phyloP scores from a whole-genome alignment of 1,140 invertebrate genomes.

The Aphelenchoides fujianensis region DNA sequence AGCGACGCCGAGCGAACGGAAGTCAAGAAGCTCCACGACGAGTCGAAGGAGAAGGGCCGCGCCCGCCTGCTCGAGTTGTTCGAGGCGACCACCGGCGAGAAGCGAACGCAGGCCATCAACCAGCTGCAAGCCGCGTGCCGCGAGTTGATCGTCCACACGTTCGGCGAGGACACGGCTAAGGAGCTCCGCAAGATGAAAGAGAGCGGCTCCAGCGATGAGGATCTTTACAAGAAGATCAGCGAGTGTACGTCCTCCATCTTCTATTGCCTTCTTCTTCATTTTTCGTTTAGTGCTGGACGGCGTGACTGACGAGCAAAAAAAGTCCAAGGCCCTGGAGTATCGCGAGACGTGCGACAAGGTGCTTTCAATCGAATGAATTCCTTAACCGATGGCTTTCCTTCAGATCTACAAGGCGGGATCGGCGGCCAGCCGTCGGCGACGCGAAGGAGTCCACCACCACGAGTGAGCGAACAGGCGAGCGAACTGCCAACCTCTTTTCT shows the following conservation, averaged over 20 bases:
- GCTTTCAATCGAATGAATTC: too few species aligned
- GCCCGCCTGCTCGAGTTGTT: constrained; percentile 29
- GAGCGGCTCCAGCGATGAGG: constrained; percentile 33
- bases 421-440: not conserved
- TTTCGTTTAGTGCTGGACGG: not conserved
- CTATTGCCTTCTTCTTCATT: too few species aligned
- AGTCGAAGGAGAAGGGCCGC: constrained; percentile 41
- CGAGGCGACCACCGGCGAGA: constrained; percentile 19
- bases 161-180: constrained; percentile 39
- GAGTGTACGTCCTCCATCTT: too few species aligned
- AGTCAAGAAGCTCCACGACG: constrained; percentile 26
- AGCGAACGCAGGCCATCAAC: constrained; percentile 9
- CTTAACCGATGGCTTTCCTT: too few species aligned
- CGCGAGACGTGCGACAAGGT: not conserved
- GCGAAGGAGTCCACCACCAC: constrained; percentile 11
- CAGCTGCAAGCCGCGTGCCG: constrained; percentile 33
- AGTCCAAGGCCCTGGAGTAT: constrained; percentile 11
- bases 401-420: not conserved
- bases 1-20: constrained; percentile 31
- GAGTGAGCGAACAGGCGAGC: too few species aligned
- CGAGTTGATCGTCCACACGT: constrained; percentile 27
- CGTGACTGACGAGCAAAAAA: constrained; percentile 10
- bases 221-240: constrained; percentile 32
- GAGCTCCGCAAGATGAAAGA: constrained; percentile 37
- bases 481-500: too few species aligned